These are phyloP conservation scores for Sweltsa coloradensis DNA, from an alignment of 1,140 invertebrate genomes.

Conservation along the genomic window DNA sequence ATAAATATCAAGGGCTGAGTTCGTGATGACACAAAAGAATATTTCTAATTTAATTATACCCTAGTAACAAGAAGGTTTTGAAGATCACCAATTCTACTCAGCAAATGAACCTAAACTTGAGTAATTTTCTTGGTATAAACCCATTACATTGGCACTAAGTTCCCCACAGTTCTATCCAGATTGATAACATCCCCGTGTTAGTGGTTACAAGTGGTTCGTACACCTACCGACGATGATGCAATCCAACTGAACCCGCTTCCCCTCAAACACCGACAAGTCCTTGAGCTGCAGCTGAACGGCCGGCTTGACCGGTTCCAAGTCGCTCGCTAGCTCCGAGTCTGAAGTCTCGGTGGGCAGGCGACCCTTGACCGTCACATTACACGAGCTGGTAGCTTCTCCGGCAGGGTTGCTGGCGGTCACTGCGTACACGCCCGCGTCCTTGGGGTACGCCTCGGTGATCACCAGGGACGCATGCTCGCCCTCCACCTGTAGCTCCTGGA, in stretches of 20 bases:
- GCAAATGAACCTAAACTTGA: no score
- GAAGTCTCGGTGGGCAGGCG: slow-evolving; percentile 56
- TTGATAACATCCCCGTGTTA: no score
- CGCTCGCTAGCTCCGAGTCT: slow-evolving; percentile 54
- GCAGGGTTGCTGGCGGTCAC: slow-evolving; percentile 48
- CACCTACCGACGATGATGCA: slow-evolving; percentile 72
- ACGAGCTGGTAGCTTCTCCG: slow-evolving; percentile 46
- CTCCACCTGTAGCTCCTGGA: slow-evolving; percentile 47
- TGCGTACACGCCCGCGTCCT: slow-evolving; percentile 55
- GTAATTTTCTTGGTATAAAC: no score
- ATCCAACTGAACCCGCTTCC: slow-evolving; percentile 54
- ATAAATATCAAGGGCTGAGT: no score
- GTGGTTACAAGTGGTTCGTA: no score
- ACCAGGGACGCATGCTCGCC: slow-evolving; percentile 45
- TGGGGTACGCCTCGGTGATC: slow-evolving; percentile 53
- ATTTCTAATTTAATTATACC: no score
- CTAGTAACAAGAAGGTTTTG: no score
- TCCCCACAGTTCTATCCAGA: no score
- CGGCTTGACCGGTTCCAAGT: slow-evolving; percentile 58
- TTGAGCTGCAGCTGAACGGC: slow-evolving; percentile 57
- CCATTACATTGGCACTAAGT: no score
- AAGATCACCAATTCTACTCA: no score
- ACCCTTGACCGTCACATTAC: slow-evolving; percentile 56
- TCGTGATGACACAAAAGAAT: no score
- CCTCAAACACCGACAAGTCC: slow-evolving; percentile 55